These are phyloP conservation scores for Enchytraeus crypticus DNA, from an alignment of 2,888 invertebrate species.

Conservation along the genomic window DNA sequence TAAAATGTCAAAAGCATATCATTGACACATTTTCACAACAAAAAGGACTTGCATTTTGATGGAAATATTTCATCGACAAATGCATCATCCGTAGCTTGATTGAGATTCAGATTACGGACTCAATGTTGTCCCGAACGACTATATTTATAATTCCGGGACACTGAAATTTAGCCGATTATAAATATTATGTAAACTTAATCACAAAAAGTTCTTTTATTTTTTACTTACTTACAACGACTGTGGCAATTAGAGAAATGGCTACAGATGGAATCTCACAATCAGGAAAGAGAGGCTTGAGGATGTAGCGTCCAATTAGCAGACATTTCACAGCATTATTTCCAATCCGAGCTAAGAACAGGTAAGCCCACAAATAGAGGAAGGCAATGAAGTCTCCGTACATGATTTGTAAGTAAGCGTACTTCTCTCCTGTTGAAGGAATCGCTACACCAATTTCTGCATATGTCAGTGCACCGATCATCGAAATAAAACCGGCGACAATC, in stretches of 20 bases:
- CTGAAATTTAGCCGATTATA: too few relatives aligned
- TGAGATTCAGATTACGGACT: too few relatives aligned
- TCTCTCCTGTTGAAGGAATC: slow-evolving; percentile 59
- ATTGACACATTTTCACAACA: too few relatives aligned
- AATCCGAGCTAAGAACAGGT: slow-evolving; percentile 40
- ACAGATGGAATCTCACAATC: slow-evolving; percentile 32
- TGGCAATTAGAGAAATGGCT: slow-evolving; percentile 34
- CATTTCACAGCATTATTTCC: slow-evolving; percentile 41
- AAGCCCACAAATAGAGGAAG: slow-evolving; percentile 44
- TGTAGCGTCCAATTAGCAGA: slow-evolving; percentile 43
- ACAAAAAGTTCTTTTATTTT: background rate
- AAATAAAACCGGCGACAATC: slow-evolving; percentile 72
- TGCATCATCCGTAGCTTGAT: too few relatives aligned
- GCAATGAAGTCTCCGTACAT: slow-evolving; percentile 43
- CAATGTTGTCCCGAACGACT: too few relatives aligned
- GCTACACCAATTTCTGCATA: slow-evolving; percentile 81
- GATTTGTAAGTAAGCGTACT: slow-evolving; percentile 51
- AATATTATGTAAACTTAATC: too few relatives aligned
- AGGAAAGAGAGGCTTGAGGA: slow-evolving; percentile 38
- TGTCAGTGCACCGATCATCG: slow-evolving; percentile 70
- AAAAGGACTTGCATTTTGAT: too few relatives aligned
- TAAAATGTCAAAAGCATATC: too few relatives aligned
- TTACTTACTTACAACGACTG: slow-evolving; percentile 36
- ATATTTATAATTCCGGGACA: too few relatives aligned
- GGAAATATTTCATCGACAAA: too few relatives aligned